phyloP scores from a whole-genome alignment of 30 jellyfish, hydroid and myxozoan genomes.

The Nemopilema nomurai region DNA sequence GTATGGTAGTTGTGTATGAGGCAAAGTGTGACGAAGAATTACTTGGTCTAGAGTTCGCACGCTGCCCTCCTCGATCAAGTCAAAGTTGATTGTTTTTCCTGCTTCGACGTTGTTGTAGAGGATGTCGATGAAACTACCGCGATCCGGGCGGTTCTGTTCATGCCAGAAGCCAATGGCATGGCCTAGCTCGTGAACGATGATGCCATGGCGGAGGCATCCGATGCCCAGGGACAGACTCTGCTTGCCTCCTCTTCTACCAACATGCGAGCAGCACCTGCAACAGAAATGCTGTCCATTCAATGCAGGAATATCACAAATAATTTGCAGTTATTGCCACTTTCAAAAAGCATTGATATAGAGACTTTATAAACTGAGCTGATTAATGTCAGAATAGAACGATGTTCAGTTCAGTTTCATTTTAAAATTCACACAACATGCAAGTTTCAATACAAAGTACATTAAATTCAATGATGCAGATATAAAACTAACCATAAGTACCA shows the following conservation, averaged over 20 bases:
- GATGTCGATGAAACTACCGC: constrained; percentile 88
- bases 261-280: constrained; percentile 90
- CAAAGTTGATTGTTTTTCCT: constrained; percentile 67
- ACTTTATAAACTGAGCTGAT: no score
- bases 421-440: no score
- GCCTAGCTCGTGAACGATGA: constrained; percentile 92
- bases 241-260: constrained; percentile 82
- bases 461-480: no score
- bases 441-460: no score
- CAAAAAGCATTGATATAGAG: no score
- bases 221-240: constrained; percentile 85
- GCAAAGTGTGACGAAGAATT: background rate
- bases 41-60: constrained; percentile 96
- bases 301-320: no score
- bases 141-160: constrained; percentile 95
- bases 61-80: constrained; percentile 54
- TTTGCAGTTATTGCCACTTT: no score
- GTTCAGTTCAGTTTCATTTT: no score
- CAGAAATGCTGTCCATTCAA: no score
- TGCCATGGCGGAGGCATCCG: constrained; percentile 96
- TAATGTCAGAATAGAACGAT: no score
- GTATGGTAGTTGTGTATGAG: no score
- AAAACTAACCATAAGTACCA: no score
- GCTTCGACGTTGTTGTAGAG: constrained; percentile 79
- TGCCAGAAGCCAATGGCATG: constrained; percentile 97